These are phyloP conservation scores for Orientallactaga bullata DNA, from an alignment of 2,113 vertebrate species.

Conservation along the genomic window DNA sequence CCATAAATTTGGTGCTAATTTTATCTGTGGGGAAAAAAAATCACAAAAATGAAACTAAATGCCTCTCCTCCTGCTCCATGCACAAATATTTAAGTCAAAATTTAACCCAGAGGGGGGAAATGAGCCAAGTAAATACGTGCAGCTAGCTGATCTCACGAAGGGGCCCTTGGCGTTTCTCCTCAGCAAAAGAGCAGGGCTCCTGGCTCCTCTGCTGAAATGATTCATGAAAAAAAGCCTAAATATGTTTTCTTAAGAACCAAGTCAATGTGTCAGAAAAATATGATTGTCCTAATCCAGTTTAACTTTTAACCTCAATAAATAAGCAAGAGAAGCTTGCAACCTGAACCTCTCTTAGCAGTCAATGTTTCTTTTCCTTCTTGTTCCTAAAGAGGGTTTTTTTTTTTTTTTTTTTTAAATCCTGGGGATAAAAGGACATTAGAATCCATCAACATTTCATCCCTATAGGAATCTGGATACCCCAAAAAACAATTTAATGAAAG, in stretches of 20 bases:
- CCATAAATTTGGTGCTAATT: constrained; percentile 71
- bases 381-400: constrained; percentile 74
- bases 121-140: constrained; percentile 60
- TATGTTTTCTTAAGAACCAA: constrained; percentile 84
- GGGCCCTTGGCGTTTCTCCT: constrained; percentile 62
- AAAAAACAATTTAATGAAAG: constrained; percentile 49
- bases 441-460: constrained; percentile 76
- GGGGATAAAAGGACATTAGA: constrained; percentile 73
- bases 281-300: constrained; percentile 85
- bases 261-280: constrained; percentile 85
- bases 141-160: constrained; percentile 68
- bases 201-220: constrained; percentile 77
- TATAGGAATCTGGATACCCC: constrained; percentile 72
- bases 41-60: constrained; percentile 63
- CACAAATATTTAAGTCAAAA: constrained; percentile 79
- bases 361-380: constrained; percentile 80
- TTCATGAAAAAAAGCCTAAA: constrained; percentile 77
- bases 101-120: constrained; percentile 55
- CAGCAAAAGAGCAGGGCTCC: constrained; percentile 61
- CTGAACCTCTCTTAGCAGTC: constrained; percentile 76
- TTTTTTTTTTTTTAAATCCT: constrained; percentile 76
- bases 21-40: constrained; percentile 57
- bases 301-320: constrained; percentile 85
- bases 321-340: constrained; percentile 82
- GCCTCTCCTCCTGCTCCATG: constrained; percentile 38